Evolutionary conservation across 2,797 vertebrate genomes (phyloP), one percentile per base, ranked within the genome.

Genomic region (Serranus cabrilla): DNA sequence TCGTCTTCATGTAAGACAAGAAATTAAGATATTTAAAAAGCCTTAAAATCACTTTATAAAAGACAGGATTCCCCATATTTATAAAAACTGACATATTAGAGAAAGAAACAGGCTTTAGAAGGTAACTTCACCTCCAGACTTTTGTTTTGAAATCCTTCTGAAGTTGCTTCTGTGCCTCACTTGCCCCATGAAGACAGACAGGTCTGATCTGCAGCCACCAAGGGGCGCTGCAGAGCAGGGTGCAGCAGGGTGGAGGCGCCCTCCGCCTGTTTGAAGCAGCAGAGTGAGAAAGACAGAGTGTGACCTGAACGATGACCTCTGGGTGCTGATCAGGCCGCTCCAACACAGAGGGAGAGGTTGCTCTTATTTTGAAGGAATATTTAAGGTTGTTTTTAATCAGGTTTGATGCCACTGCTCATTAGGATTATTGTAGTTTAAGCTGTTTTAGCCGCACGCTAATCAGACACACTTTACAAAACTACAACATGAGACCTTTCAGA

Each of bases 141-240:
- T 49, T 52, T n/a, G 13, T 40, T 39, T 5, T 52, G 45, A 21
- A 67, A 47, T 45, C 39, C 45, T 42, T 37, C 14, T 43, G 17
- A 56, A 64, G 21, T 65, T 68, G 17, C 27, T 52, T 45, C 20
- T 2, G 2, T 47, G 39, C 54, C 64, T 27, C 51, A 14, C n/a
- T 54, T 47, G 34, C 12, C 54, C 16, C 39, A 39, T 6, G 10
- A 47, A 52, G 13, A 21, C 39, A 20, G 31, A 11, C 45, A 47
- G 31, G 40, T 62, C 55, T 62, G 55, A 14, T 37, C 11, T 69
- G 40, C 17, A 21, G 68, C 90, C 92, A 92, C 83, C 65, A 78
- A 85, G 89, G 84, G 92, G 78, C 39, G 82, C 76, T 86, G 62
- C 49, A 69, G 75, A 83, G 17, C 9, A 49, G 39, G 58, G 50